These are phyloP conservation scores for Coranthus polyacanthus DNA, from an alignment of 2,797 vertebrate genomes.

Conservation along the genomic window DNA sequence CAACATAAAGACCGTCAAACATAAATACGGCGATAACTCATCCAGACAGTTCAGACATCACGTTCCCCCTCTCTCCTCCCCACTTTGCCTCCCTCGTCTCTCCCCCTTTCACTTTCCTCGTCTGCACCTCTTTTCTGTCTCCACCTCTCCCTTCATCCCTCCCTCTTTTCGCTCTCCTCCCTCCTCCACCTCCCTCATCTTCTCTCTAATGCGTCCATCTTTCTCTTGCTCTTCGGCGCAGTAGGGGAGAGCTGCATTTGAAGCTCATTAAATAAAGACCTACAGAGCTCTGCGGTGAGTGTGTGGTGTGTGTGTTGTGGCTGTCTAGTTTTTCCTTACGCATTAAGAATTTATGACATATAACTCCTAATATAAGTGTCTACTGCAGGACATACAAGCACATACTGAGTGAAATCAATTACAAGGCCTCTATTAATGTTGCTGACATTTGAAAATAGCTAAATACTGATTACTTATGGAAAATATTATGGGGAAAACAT, in stretches of 20 bases:
- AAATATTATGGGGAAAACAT: slow-evolving; percentile 17
- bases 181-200: too few species aligned
- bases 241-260: slow-evolving; percentile 76
- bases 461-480: slow-evolving; percentile 11
- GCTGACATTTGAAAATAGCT: slow-evolving; percentile 34
- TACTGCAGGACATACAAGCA: slow-evolving; percentile 31
- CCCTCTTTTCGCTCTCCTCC: too few species aligned
- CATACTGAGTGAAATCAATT: slow-evolving; percentile 12
- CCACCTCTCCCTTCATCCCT: too few species aligned
- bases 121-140: too few species aligned
- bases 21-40: slow-evolving; percentile 40
- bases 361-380: slow-evolving; percentile 56
- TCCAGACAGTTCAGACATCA: slow-evolving; percentile 43
- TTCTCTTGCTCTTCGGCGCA: slow-evolving; percentile 64
- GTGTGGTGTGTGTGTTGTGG: slow-evolving; percentile 28
- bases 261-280: slow-evolving; percentile 90
- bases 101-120: too few species aligned
- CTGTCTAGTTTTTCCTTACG: slow-evolving; percentile 81
- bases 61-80: slow-evolving; percentile 4
- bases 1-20: slow-evolving; percentile 46
- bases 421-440: slow-evolving; percentile 4
- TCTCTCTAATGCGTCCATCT: slow-evolving; percentile 61
- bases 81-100: slow-evolving; percentile 20
- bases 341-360: slow-evolving; percentile 88
- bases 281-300: slow-evolving; percentile 74